A percentile compares a stretch with the other conserved stretches of the same genome.
phyloP scores from a whole-genome alignment of 1,140 invertebrate genomes.

The Cherax quadricarinatus region DNA sequence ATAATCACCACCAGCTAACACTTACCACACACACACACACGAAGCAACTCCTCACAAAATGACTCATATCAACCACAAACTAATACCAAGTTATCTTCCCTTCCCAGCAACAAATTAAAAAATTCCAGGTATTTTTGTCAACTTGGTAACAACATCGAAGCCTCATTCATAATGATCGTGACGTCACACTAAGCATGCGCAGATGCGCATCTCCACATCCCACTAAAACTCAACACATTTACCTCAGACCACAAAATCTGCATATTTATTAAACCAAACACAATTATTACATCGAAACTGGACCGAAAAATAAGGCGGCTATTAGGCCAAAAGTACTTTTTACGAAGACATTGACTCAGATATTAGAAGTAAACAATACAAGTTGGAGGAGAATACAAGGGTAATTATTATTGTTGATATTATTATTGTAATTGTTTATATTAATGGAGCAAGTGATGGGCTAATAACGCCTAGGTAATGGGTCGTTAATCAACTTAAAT shows the following conservation, averaged over 20 bases:
- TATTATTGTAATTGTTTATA: too few relatives aligned
- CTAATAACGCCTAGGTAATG: too few relatives aligned
- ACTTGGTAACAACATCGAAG: constrained; percentile 27
- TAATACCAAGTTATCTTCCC: neutral
- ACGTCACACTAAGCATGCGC: constrained; percentile 47
- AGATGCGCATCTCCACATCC: neutral
- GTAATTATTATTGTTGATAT: too few relatives aligned
- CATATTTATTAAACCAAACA: neutral
- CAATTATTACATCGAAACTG: too few relatives aligned
- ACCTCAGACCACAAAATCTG: neutral
- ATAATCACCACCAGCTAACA: neutral
- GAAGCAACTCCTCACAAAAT: neutral
- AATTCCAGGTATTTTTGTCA: neutral
- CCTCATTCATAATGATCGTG: constrained; percentile 50
- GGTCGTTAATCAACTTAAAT: too few relatives aligned
- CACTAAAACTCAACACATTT: neutral
- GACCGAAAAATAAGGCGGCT: too few relatives aligned
- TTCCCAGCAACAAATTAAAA: neutral
- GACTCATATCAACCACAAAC: neutral
- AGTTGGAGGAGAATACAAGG: too few relatives aligned
- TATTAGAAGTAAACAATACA: too few relatives aligned
- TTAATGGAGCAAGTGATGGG: too few relatives aligned
- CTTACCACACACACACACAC: neutral
- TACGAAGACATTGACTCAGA: too few relatives aligned
- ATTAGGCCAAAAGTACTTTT: too few relatives aligned